A percentile compares a stretch with the other conserved stretches of the same genome.
phyloP scores from a whole-genome alignment of 1,140 invertebrate genomes.

The Rhopalosiphum maidis region DNA sequence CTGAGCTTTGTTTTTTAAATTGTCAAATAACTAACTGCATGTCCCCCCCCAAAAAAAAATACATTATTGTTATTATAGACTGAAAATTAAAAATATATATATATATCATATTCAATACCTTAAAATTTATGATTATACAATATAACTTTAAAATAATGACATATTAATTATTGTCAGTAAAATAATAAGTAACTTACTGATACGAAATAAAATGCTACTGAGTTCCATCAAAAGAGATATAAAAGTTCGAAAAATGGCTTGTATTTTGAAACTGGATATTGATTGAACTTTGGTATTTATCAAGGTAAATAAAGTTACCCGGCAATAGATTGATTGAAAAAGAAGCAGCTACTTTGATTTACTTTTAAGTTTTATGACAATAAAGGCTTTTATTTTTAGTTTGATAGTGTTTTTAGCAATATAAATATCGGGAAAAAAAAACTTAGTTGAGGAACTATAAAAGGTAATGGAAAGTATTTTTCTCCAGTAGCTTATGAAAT shows the following conservation, averaged over 20 bases:
- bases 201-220: neutral
- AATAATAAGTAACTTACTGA: neutral
- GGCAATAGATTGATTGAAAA: neutral
- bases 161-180: neutral
- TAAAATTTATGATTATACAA: neutral
- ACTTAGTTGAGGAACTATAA: neutral
- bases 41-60: neutral
- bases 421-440: neutral
- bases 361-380: neutral
- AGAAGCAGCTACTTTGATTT: neutral
- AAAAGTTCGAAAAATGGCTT: neutral
- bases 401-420: neutral
- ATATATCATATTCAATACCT: neutral
- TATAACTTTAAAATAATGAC: neutral
- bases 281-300: neutral
- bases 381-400: neutral
- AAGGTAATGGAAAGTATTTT: neutral
- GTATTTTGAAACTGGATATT: neutral
- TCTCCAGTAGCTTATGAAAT: neutral
- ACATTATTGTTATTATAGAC: neutral
- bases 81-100: neutral
- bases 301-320: neutral
- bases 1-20: neutral
- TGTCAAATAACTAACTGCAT: neutral
- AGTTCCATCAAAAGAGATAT: neutral